phyloP scores from a whole-genome alignment of 2,797 vertebrate genomes.

The Oceanodroma leucorhoa region DNA sequence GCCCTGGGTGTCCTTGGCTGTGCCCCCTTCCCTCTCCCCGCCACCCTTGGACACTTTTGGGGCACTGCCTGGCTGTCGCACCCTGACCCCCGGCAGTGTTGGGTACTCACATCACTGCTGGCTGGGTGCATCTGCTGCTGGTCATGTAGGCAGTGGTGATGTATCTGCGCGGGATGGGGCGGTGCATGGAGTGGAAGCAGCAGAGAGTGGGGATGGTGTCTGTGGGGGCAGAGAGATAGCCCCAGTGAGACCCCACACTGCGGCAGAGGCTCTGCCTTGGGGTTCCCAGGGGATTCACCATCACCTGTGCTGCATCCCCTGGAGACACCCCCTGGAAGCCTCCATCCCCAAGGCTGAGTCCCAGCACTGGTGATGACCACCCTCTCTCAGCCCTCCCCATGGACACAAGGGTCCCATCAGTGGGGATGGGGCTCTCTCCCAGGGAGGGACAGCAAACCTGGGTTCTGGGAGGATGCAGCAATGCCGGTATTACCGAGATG shows the following conservation, averaged over 20 bases:
- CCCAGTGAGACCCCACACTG: not conserved
- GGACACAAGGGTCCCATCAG: rapidly evolving
- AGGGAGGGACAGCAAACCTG: not conserved
- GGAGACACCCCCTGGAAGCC: not conserved
- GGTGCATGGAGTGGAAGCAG: rapidly evolving
- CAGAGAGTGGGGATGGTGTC: rapidly evolving
- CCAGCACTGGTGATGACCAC: not conserved
- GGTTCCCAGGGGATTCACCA: not conserved
- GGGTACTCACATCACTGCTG: not conserved
- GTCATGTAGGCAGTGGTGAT: rapidly evolving
- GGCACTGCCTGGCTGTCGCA: not conserved
- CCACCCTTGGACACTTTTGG: not conserved
- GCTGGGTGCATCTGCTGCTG: rapidly evolving
- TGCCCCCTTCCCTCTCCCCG: not conserved
- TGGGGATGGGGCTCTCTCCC: not conserved
- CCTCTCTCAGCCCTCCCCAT: not conserved
- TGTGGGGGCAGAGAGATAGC: not conserved
- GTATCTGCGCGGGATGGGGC: rapidly evolving
- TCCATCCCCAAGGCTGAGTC: not conserved
- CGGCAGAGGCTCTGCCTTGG: rapidly evolving
- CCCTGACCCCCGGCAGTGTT: rapidly evolving
- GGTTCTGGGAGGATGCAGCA: rapidly evolving
- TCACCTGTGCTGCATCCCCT: not conserved
- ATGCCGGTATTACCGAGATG: rapidly evolving
- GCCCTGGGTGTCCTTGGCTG: rapidly evolving